phyloP scores from a whole-genome alignment of 2,797 vertebrate species.

The Cossypha niveicapilla region DNA sequence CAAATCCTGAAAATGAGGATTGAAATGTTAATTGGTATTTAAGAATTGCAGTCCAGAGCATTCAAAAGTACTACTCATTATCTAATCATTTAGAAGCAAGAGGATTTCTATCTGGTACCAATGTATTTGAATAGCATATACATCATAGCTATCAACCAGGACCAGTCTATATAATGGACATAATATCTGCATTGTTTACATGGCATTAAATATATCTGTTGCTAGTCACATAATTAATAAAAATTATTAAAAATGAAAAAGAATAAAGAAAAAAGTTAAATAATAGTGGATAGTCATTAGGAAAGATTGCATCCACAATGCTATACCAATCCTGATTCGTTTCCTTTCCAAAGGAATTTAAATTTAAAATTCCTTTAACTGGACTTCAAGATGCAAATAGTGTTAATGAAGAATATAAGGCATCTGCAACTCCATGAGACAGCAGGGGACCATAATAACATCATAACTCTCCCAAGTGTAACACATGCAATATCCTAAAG shows the following conservation, averaged over 20 bases:
- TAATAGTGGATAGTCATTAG: not conserved
- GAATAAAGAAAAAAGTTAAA: not conserved
- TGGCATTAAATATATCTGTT: not conserved
- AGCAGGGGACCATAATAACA: not conserved
- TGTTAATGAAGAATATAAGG: not conserved
- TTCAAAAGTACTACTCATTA: not conserved
- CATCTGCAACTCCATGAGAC: not conserved
- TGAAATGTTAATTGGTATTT: slow-evolving; percentile 2
- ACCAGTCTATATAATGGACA: not conserved
- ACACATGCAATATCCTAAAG: not conserved
- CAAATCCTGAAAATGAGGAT: not conserved
- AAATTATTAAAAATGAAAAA: not conserved
- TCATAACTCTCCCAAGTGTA: not conserved
- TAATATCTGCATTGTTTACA: not conserved
- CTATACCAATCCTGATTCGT: not conserved
- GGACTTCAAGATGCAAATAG: not conserved
- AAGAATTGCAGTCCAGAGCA: not conserved
- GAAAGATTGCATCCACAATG: not conserved
- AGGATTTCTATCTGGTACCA: not conserved
- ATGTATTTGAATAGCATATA: not conserved
- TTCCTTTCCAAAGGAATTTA: not conserved
- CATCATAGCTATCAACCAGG: not conserved
- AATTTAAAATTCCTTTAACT: not conserved
- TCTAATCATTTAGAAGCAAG: not conserved
- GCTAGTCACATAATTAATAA: not conserved